phyloP scores from a whole-genome alignment of 2,797 vertebrate genomes.

The Alca torda region DNA sequence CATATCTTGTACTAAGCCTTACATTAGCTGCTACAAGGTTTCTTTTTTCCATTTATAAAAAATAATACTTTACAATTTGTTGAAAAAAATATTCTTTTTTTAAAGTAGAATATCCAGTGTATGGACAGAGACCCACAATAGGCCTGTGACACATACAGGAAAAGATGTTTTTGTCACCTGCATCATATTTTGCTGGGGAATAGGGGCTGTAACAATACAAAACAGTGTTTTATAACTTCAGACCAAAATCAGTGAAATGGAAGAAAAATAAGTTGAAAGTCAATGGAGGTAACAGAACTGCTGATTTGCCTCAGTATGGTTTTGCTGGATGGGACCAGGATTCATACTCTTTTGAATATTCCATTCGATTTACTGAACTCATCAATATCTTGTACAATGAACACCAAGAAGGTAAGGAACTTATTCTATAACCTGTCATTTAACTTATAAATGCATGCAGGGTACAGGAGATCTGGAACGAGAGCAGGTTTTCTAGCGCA shows the following conservation, averaged over 20 bases:
- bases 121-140: not conserved
- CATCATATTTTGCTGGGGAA: slow-evolving; percentile 21
- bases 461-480: slow-evolving; percentile 24
- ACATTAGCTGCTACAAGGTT: not conserved
- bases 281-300: slow-evolving; percentile 15
- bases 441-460: not conserved
- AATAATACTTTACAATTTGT: not conserved
- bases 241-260: slow-evolving; percentile 59
- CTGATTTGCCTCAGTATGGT: slow-evolving; percentile 40
- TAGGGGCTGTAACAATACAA: slow-evolving; percentile 6
- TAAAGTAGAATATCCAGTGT: not conserved
- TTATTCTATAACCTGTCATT: slow-evolving; percentile 19
- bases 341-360: slow-evolving; percentile 28
- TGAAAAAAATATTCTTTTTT: not conserved
- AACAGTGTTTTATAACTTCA: slow-evolving; percentile 46
- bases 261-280: slow-evolving; percentile 57
- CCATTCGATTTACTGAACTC: slow-evolving; percentile 52
- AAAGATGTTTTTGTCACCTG: slow-evolving; percentile 26
- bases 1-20: not conserved
- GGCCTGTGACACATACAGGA: not conserved
- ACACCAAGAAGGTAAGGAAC: slow-evolving; percentile 1
- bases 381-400: not conserved
- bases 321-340: slow-evolving; percentile 45
- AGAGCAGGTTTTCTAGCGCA: not conserved
- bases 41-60: not conserved